Evolutionary conservation across 1,140 invertebrate genomes (phyloP), one percentile per base, ranked within the genome.

Genomic region (Heliconius hewitsoni): DNA sequence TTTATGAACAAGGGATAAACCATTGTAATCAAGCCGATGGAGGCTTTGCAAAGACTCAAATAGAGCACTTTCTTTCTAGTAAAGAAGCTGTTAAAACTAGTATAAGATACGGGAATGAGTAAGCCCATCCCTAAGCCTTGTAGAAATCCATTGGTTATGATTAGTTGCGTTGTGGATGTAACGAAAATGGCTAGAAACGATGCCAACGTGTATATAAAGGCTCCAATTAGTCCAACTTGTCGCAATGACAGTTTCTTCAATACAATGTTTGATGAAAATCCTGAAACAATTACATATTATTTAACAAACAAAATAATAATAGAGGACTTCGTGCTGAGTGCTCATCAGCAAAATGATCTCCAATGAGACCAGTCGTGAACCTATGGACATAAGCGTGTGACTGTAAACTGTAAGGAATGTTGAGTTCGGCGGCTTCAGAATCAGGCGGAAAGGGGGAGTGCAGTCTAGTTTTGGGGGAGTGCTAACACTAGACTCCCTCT

Each of bases 31-130:
- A 95, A 85, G 0, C 95, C 95, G 74, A 96, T 96, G 3, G 96
- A 87, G 3, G 95, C 94, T 87, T 96, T 96, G 78, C 95, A 95
- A 23, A 96, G 88, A 83, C 96, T 95, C 88, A 96, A 95, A 91
- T 96, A 95, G 77, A 96, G 90, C 19, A 96, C 91, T 84, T 93
- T 94, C 85, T 94, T 94, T 85, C 87, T 90, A 73, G 91, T 94
- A 74, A 94, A 94, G 73, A 94, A 94, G 74, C 90, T 92, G 72
- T 94, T 94, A 55, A 93, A 94, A 76, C 91, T 94, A 13, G 93
- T 94, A 60, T 94, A 94, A 6, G 91, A 89, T 9, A 93, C 88
- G 2, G 93, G 93, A 78, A 94, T 94, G 8, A 95, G 91, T 19
- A 95, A 82, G 8, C 94, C 94, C 91, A 92, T 91, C 76, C 94